Conservation (phyloP, 2,113 vertebrate genomes). For the Ariopsis seemanni region DNA sequence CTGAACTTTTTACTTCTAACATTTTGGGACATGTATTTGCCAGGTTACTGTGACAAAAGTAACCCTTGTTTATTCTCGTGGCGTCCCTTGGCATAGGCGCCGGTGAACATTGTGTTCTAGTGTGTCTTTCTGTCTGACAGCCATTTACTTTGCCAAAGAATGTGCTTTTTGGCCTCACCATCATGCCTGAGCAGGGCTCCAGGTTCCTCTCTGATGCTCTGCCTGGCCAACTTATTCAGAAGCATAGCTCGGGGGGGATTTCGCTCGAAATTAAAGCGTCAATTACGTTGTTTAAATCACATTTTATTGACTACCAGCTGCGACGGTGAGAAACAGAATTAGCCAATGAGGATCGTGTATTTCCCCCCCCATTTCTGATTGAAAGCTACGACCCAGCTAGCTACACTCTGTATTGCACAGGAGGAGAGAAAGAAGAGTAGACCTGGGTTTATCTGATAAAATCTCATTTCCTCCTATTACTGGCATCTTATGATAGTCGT, state of each 20-base stretch:
- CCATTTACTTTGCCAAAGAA: slow-evolving; percentile 60
- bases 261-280: neutral
- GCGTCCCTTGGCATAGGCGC: slow-evolving; percentile 46
- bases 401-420: neutral
- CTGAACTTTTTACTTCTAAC: neutral
- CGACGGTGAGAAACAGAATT: neutral
- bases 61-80: slow-evolving; percentile 49
- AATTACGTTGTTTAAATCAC: neutral
- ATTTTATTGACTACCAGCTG: neutral
- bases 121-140: slow-evolving; percentile 46
- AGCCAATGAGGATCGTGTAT: neutral
- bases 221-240: neutral
- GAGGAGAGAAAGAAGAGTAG: neutral
- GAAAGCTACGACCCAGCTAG: neutral
- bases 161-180: slow-evolving; percentile 55
- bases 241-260: neutral
- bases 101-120: slow-evolving; percentile 64
- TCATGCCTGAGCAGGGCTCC: slow-evolving; percentile 29
- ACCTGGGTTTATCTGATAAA: neutral
- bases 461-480: neutral
- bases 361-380: neutral
- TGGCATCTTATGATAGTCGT: neutral
- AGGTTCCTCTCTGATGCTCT: neutral
- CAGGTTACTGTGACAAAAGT: neutral
- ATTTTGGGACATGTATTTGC: neutral